Evolutionary conservation across 2,113 vertebrate species (phyloP).

Genomic region (Collichthys lucidus): DNA sequence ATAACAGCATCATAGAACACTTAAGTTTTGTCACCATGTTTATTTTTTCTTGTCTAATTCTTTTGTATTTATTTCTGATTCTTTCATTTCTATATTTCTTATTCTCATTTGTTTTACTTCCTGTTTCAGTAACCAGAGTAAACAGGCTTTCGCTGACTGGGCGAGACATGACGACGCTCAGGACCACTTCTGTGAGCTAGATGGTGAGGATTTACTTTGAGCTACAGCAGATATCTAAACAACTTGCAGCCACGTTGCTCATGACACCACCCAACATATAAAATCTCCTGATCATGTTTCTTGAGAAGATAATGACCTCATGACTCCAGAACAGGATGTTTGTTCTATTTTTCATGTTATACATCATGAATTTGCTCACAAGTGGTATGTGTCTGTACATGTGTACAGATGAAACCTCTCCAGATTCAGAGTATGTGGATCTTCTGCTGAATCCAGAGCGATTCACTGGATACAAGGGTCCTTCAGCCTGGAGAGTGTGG

Average conservation of each 20-base stretch:
- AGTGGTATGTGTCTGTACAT: slow-evolving; percentile 11
- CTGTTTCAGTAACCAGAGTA: slow-evolving; percentile 91
- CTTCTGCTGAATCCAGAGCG: slow-evolving; percentile 93
- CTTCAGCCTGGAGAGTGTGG: slow-evolving; percentile 97
- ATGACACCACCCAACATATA: neutral
- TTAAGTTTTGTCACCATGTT: too few relatives aligned
- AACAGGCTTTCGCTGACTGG: slow-evolving; percentile 97
- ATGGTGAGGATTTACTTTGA: slow-evolving; percentile 85
- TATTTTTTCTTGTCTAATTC: too few relatives aligned
- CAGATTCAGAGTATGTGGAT: slow-evolving; percentile 94
- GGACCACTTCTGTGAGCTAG: slow-evolving; percentile 97
- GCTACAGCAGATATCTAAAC: neutral
- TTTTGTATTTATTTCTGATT: too few relatives aligned
- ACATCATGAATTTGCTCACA: too few relatives aligned
- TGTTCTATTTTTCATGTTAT: too few relatives aligned
- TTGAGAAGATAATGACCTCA: neutral
- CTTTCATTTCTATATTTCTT: too few relatives aligned
- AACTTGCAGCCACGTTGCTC: too few relatives aligned
- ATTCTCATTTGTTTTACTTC: neutral
- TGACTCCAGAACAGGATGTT: too few relatives aligned
- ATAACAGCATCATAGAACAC: too few relatives aligned
- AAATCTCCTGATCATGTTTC: too few relatives aligned
- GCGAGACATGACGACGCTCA: slow-evolving; percentile 97
- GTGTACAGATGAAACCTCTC: slow-evolving; percentile 90
- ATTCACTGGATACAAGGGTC: slow-evolving; percentile 94